Base-by-base conservation (phyloP, 30 jellyfish, hydroid and myxozoan species). In the Calvadosia cruxmelitensis region DNA sequence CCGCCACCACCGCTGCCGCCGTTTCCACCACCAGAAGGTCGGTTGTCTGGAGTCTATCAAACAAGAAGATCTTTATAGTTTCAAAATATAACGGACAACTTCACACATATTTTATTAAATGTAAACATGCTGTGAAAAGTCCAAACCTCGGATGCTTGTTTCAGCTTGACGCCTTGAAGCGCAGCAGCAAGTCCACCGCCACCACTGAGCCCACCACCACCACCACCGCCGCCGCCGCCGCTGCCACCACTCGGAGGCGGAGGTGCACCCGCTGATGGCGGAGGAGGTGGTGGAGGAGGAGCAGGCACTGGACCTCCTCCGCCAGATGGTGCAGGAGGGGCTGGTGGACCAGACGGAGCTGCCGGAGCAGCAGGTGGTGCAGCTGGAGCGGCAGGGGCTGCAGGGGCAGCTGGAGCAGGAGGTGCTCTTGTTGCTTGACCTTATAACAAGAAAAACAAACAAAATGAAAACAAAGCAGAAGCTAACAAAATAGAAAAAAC, bases 251-350 rank as follows among this genome's bases (percentile, higher is more conserved):
- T 25, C 2, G 79, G 79, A 13, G 79, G 73, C 13, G 79, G 79
- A 29, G 79, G 79, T 26, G 86, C 75, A 15, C 73, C 79, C 15
- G 73, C 79, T 7, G 34, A 64, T 2, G 72, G 67, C 1, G 88
- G 83, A 0, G 93, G 93, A 25, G 95, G 95, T 27, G 93, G 93
- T n/a, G 95, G 95, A 0, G 95, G 95, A 29, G 95, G 93, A 3
- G 95, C 86, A 15, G 81, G 78, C 3, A 29, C 61, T 3, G 65
- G 27, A 13, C 69, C 31, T 5, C 80, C 85, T 50, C 75, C 75
- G n/a, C 79, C 83, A 52, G 78, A 75, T 7, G 81, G 77, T 20
- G 83, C 82, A 33, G 92, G 82, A 20, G 92, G 82, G 16, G 76
- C 63, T 13, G 83, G 83, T 27, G 83, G 83, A 5, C 66, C 82